A percentile compares a stretch with the other conserved stretches of the same genome.
Conservation (phyloP, 2,888 invertebrate genomes). For the Nomada hirtipes region DNA sequence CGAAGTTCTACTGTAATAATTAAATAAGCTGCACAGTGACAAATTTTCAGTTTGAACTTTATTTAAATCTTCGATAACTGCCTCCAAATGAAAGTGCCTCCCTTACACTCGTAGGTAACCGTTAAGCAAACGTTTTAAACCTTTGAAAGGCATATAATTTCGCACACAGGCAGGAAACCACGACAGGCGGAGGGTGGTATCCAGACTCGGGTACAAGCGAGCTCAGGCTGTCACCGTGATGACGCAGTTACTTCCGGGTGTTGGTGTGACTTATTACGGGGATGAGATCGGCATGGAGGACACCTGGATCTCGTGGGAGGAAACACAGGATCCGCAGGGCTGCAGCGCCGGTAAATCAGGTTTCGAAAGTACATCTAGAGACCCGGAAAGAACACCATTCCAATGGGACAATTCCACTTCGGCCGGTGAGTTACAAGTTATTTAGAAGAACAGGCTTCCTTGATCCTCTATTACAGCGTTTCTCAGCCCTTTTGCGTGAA, state of each 20-base stretch:
- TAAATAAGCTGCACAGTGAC: too few species aligned
- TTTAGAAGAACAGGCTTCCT: too few species aligned
- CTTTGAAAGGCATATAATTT: background rate
- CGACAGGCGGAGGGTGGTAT: conserved; percentile 89
- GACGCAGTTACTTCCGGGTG: conserved; percentile 90
- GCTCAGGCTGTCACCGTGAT: conserved; percentile 92
- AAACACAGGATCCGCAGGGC: conserved; percentile 87
- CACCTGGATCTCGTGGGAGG: conserved; percentile 86
- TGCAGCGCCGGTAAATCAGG: conserved; percentile 86
- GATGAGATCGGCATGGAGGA: conserved; percentile 91
- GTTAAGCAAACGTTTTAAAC: background rate
- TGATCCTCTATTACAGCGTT: too few species aligned
- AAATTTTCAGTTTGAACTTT: too few species aligned
- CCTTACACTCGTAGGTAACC: too few species aligned
- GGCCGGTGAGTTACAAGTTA: conserved; percentile 84
- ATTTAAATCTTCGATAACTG: too few species aligned
- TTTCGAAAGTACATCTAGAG: conserved; percentile 87
- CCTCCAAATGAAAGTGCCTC: too few species aligned
- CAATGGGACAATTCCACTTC: conserved; percentile 89
- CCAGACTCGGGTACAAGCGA: conserved; percentile 88
- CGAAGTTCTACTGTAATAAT: too few species aligned
- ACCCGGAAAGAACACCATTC: conserved; percentile 92
- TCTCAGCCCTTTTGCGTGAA: too few species aligned
- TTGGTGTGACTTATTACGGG: conserved; percentile 91
- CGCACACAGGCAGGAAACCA: conserved; percentile 90